Base-by-base conservation (phyloP, 1,140 invertebrate genomes). In the Drosophila nigrodunni region DNA sequence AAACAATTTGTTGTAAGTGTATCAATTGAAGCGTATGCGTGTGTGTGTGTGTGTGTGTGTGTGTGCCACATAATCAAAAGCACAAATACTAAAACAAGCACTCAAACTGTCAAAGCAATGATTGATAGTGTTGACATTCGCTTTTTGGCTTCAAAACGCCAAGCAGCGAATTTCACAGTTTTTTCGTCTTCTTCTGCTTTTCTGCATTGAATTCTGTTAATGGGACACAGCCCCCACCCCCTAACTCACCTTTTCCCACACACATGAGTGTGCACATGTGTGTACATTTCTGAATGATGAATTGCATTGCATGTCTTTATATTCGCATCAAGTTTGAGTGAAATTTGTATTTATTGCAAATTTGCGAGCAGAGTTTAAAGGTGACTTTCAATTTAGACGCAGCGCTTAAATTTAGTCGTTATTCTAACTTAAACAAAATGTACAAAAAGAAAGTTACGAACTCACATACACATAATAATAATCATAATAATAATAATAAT, bases 11-110 rank as follows among this genome's bases (percentile, higher is more conserved):
- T 88, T 89, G 88, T 88, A 88, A 89, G 88, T 89, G 77, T 83
- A 80, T 80, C 88, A 88, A 88, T 88, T 83, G 83, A 83, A 71
- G 57, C 74, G 44, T 59, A 13, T n/a, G n/a, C 13, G 50, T 50
- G 9, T 25, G 47, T 25, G 47, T 21, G 50, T 35, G n/a, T 52
- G 54, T 67, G 57, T 61, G 58, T 57, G 67, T 44, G 37, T 70
- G 68, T 78, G 74, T 39, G 54, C 52, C 86, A 85, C 86, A 89
- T 89, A 89, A 89, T 89, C 85, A 89, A 89, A 89, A 90, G 86
- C 86, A 85, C 85, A 89, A 89, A 89, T 89, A 89, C 85, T 89
- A 89, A 89, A 90, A 89, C 85, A 89, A 90, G 85, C 85, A 89
- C 85, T 89, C 86, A 89, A 89, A 89, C 85, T 89, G 85, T 89